Percentiles rank a stretch among this genome's conserved stretches.
Conservation (phyloP, 2,113 vertebrate species). For the Vicugna pacos region DNA sequence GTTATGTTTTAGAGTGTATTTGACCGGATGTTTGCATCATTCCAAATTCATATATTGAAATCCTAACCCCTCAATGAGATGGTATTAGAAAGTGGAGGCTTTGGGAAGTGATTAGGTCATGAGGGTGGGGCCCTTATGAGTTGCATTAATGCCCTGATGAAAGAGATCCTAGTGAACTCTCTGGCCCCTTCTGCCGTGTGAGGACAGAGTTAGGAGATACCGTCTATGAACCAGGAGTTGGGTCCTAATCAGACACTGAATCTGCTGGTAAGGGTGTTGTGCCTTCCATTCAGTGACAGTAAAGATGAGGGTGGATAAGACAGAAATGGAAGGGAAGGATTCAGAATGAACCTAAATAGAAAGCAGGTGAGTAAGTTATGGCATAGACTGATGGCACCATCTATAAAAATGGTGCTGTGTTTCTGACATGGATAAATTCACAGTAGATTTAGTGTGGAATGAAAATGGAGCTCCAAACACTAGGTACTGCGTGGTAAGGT, state of each 20-base stretch:
- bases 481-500: background rate
- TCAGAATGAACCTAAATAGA: background rate
- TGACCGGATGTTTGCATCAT: background rate
- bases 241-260: background rate
- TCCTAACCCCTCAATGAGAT: background rate
- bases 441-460: background rate
- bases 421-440: background rate
- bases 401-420: background rate
- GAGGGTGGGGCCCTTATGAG: background rate
- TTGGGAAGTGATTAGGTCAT: background rate
- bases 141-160: background rate
- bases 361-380: background rate
- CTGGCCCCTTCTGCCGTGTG: background rate
- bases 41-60: background rate
- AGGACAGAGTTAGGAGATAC: background rate
- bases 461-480: background rate
- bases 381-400: background rate
- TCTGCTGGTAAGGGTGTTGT: background rate
- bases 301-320: background rate
- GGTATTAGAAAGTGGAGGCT: background rate
- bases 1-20: background rate
- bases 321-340: background rate
- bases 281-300: background rate
- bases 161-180: background rate
- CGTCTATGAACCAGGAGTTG: background rate